Evolutionary conservation across 1,140 invertebrate species (phyloP).

Genomic region (Bombus sibiricus): DNA sequence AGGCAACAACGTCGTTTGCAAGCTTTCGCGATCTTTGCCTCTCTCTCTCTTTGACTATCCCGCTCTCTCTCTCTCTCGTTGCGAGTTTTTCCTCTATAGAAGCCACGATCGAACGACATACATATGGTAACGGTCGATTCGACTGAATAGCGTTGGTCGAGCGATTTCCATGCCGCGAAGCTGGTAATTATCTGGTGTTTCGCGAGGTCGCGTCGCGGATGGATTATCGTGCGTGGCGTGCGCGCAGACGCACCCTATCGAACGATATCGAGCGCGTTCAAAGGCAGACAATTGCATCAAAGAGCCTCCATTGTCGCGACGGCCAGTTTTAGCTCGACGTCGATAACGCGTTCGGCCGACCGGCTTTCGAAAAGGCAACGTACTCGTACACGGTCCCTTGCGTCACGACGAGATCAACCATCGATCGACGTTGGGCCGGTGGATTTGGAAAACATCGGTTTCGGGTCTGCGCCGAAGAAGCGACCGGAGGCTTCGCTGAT

Average conservation of each 20-base stretch:
- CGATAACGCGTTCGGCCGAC: background rate
- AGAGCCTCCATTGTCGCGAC: constrained; percentile 22
- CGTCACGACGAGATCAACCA: too few relatives aligned
- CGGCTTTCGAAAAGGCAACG: constrained; percentile 1
- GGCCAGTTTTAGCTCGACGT: background rate
- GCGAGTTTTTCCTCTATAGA: background rate
- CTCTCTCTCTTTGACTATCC: accelerated
- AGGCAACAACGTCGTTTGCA: constrained; percentile 11
- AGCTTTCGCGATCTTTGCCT: background rate
- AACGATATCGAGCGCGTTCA: constrained; percentile 25
- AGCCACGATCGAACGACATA: background rate
- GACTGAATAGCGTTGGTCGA: background rate
- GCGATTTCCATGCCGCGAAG: constrained; percentile 30
- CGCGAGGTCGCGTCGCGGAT: background rate
- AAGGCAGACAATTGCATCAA: constrained; percentile 12
- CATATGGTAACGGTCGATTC: background rate
- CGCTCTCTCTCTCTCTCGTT: background rate
- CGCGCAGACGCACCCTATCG: background rate
- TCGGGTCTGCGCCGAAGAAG: too few relatives aligned
- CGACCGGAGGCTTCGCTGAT: too few relatives aligned
- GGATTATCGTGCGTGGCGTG: background rate
- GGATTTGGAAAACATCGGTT: too few relatives aligned
- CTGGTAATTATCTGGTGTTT: constrained; percentile 43
- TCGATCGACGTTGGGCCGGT: background rate
- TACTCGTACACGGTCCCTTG: background rate